A percentile compares a stretch with the other conserved stretches of the same genome.
phyloP scores from a whole-genome alignment of 2,888 invertebrate genomes.

The Luperina nickerlii region DNA sequence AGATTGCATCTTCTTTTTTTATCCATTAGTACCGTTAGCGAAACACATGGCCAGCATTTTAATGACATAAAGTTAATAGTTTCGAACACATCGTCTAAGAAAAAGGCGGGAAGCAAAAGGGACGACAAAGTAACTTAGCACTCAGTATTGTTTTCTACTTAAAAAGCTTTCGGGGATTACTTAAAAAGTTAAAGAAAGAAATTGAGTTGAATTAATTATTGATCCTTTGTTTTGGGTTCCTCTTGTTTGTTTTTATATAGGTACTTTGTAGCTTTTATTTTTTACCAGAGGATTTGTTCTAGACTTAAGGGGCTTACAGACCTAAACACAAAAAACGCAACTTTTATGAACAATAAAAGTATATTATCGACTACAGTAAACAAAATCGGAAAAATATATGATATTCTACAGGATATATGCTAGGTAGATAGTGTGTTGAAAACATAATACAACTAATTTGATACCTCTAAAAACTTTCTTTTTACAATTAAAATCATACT shows the following conservation, averaged over 20 bases:
- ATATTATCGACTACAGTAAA: too few species aligned
- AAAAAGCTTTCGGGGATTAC: constrained; percentile 81
- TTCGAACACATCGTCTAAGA: constrained; percentile 42
- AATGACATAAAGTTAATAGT: constrained; percentile 55
- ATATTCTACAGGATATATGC: too few species aligned
- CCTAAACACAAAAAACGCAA: too few species aligned
- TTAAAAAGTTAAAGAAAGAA: constrained; percentile 81
- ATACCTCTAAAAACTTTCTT: too few species aligned
- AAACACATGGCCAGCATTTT: constrained; percentile 22
- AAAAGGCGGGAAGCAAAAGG: constrained; percentile 61
- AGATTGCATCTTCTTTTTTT: neutral
- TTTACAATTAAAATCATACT: too few species aligned
- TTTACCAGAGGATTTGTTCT: neutral
- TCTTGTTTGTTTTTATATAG: constrained; percentile 51
- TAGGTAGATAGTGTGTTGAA: too few species aligned
- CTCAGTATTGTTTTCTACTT: constrained; percentile 79
- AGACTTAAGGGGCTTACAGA: neutral
- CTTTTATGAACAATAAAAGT: too few species aligned
- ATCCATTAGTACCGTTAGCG: neutral
- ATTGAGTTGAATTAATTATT: constrained; percentile 79
- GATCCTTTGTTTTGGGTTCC: constrained; percentile 63
- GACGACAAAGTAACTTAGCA: constrained; percentile 75
- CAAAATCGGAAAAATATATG: too few species aligned
- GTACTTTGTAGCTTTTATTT: constrained; percentile 15
- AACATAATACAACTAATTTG: too few species aligned